These are phyloP conservation scores for Spea hammondii DNA, from an alignment of 2,797 vertebrate species.

Conservation along the genomic window DNA sequence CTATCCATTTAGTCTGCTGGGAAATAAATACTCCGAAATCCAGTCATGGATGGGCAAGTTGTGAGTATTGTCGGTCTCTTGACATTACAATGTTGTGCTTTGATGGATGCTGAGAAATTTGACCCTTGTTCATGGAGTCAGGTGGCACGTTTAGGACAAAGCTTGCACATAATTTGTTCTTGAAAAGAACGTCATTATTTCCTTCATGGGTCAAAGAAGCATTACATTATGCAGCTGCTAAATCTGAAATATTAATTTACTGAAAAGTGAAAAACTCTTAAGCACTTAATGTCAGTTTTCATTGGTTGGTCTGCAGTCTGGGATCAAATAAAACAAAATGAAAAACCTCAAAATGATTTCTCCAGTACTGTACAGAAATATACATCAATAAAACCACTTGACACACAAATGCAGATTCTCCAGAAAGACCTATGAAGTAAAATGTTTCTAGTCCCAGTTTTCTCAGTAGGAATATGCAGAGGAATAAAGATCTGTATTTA, in stretches of 20 bases:
- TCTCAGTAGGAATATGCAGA: not conserved
- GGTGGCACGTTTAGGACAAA: slow-evolving; percentile 68
- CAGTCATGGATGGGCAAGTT: slow-evolving; percentile 81
- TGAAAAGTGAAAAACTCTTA: slow-evolving; percentile 45
- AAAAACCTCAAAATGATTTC: slow-evolving; percentile 46
- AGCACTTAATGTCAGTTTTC: slow-evolving; percentile 45
- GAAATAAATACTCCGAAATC: slow-evolving; percentile 82
- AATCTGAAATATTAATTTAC: slow-evolving; percentile 58
- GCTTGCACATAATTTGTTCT: slow-evolving; percentile 66
- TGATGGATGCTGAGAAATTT: slow-evolving; percentile 89
- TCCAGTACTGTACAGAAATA: not conserved
- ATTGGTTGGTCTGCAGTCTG: slow-evolving; percentile 48
- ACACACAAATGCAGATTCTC: not conserved
- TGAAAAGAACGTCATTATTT: slow-evolving; percentile 57
- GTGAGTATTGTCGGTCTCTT: slow-evolving; percentile 70
- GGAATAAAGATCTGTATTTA: not conserved
- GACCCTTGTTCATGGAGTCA: slow-evolving; percentile 76
- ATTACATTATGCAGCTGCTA: slow-evolving; percentile 63
- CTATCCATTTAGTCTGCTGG: slow-evolving; percentile 71
- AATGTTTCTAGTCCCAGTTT: not conserved
- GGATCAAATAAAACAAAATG: slow-evolving; percentile 33
- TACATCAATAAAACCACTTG: not conserved
- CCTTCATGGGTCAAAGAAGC: slow-evolving; percentile 57
- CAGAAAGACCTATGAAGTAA: not conserved
- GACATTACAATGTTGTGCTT: slow-evolving; percentile 74